A percentile compares a stretch with the other conserved stretches of the same genome.
phyloP scores from a whole-genome alignment of 2,797 vertebrate species.

The Tokudaia tokunoshimensis region DNA sequence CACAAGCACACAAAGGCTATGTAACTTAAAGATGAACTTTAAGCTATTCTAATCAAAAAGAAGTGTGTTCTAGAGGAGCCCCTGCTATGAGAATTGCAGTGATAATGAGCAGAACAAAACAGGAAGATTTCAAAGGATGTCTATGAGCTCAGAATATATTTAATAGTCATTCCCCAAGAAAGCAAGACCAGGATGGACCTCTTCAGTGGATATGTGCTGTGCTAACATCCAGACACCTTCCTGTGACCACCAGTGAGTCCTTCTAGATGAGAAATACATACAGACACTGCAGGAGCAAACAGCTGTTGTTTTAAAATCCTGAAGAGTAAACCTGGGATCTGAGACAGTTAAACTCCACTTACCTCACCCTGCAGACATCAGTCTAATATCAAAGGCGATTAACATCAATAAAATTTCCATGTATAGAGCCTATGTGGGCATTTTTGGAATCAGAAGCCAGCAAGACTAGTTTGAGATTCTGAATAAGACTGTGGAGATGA shows the following conservation, averaged over 20 bases:
- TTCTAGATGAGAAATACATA: not conserved
- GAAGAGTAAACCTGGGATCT: not conserved
- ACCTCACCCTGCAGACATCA: not conserved
- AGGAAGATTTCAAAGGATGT: constrained; percentile 4
- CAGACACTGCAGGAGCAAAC: not conserved
- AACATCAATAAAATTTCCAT: constrained; percentile 53
- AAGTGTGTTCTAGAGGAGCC: not conserved
- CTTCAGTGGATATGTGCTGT: not conserved
- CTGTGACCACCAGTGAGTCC: constrained; percentile 6
- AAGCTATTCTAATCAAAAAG: not conserved
- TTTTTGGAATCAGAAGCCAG: constrained; percentile 66
- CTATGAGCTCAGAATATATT: not conserved
- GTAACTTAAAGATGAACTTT: not conserved
- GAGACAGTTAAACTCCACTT: not conserved
- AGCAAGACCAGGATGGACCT: not conserved
- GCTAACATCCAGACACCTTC: not conserved
- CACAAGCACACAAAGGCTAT: not conserved
- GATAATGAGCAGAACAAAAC: not conserved
- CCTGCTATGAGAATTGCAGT: not conserved
- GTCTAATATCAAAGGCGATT: constrained; percentile 42
- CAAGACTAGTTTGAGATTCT: constrained; percentile 31
- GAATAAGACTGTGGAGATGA: constrained; percentile 4
- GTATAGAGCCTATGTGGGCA: not conserved
- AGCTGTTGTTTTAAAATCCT: not conserved
- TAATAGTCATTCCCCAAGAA: not conserved